phyloP scores from a whole-genome alignment of 2,888 invertebrate species.

The Drosophila yooni region DNA sequence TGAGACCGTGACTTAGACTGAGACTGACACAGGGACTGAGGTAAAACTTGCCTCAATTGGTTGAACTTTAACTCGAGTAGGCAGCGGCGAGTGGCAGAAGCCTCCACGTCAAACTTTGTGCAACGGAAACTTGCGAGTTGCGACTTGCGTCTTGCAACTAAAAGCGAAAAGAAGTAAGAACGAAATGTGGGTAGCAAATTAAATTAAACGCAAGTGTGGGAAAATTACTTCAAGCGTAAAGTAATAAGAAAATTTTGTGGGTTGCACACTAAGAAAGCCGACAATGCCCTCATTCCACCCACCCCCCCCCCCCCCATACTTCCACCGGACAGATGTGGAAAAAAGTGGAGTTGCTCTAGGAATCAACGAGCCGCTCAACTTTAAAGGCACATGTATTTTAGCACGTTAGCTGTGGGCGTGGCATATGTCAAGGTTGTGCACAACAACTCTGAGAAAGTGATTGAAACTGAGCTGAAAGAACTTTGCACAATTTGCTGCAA shows the following conservation, averaged over 20 bases:
- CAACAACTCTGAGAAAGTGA: conserved; percentile 40
- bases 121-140: conserved; percentile 40
- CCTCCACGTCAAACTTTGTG: conserved; percentile 36
- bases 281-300: background rate
- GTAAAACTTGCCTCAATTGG: conserved; percentile 31
- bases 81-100: conserved; percentile 4
- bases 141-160: conserved; percentile 24
- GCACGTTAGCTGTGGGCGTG: conserved; percentile 28
- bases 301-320: background rate
- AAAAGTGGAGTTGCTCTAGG: background rate
- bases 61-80: conserved; percentile 36
- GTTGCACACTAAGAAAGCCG: conserved; percentile 36
- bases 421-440: conserved; percentile 68
- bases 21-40: background rate
- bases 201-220: conserved; percentile 78
- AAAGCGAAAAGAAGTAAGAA: conserved; percentile 54
- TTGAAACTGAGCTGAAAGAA: conserved; percentile 34
- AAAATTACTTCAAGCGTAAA: conserved; percentile 74
- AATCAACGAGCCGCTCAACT: conserved; percentile 48
- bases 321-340: background rate
- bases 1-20: conserved; percentile 3
- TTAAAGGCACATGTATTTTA: conserved; percentile 40
- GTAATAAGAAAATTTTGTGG: conserved; percentile 69
- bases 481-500: conserved; percentile 24
- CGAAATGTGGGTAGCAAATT: conserved; percentile 60